These are phyloP conservation scores for Enteromius argenteus DNA, from an alignment of 2,797 vertebrate genomes.

Conservation along the genomic window DNA sequence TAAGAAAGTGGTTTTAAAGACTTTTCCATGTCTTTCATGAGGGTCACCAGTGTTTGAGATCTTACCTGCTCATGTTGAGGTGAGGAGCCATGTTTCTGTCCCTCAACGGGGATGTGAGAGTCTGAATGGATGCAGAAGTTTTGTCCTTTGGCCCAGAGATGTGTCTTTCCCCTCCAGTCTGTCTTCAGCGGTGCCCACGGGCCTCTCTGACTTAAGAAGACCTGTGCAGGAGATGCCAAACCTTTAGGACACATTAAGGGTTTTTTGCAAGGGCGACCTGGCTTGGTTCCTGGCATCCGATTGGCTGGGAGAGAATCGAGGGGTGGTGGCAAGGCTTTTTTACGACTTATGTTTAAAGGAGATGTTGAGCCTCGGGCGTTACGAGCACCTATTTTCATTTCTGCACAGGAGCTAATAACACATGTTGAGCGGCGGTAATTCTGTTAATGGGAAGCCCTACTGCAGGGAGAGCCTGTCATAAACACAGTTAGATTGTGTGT, in stretches of 20 bases:
- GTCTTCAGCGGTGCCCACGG: slow-evolving; percentile 74
- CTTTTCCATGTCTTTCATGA: neutral
- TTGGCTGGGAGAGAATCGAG: slow-evolving; percentile 73
- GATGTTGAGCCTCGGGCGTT: slow-evolving; percentile 68
- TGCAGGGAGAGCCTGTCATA: slow-evolving; percentile 53
- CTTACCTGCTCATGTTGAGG: slow-evolving; percentile 74
- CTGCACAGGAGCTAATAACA: slow-evolving; percentile 76
- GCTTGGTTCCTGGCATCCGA: slow-evolving; percentile 65
- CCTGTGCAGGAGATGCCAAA: slow-evolving; percentile 68
- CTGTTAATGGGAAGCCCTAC: slow-evolving; percentile 75
- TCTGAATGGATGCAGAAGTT: slow-evolving; percentile 23
- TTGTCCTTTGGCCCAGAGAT: slow-evolving; percentile 43
- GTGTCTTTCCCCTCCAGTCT: slow-evolving; percentile 60
- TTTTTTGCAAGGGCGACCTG: slow-evolving; percentile 46
- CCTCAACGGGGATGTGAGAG: slow-evolving; percentile 19
- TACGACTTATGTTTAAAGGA: slow-evolving; percentile 78
- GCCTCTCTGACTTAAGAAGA: slow-evolving; percentile 68
- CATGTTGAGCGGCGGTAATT: slow-evolving; percentile 71
- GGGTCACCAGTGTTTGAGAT: neutral
- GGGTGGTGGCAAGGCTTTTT: slow-evolving; percentile 78
- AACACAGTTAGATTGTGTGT: slow-evolving; percentile 14
- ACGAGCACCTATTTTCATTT: slow-evolving; percentile 53
- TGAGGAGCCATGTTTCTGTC: slow-evolving; percentile 70
- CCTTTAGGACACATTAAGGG: slow-evolving; percentile 75
- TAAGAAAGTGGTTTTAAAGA: neutral